A percentile compares a stretch with the other conserved stretches of the same genome.
phyloP scores from a whole-genome alignment of 2,113 vertebrate species.

The Hemicordylus capensis region DNA sequence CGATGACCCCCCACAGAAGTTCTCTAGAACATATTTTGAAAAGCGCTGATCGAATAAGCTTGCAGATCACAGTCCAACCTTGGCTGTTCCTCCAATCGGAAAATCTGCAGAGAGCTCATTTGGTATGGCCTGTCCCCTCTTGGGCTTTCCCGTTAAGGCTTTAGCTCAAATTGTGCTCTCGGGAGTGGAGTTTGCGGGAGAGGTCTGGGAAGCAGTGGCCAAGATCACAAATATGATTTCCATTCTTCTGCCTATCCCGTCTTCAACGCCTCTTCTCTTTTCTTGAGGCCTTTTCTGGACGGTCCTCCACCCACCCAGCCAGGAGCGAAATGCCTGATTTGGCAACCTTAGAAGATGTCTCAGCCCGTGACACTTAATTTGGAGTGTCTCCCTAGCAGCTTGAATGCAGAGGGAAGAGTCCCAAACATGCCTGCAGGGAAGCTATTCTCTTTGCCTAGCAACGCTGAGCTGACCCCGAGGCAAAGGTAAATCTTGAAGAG shows the following conservation, averaged over 20 bases:
- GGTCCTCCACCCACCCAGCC: background rate
- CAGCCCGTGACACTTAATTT: background rate
- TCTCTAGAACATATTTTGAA: background rate
- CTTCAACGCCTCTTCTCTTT: background rate
- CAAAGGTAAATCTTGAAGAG: slow-evolving; percentile 11
- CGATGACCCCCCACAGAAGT: too few species aligned
- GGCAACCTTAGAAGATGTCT: background rate
- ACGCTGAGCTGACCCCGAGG: background rate
- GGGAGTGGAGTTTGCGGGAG: too few species aligned
- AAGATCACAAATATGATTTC: background rate
- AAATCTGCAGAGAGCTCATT: background rate
- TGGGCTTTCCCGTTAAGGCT: too few species aligned
- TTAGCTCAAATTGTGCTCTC: too few species aligned
- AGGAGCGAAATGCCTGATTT: background rate
- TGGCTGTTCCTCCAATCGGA: background rate
- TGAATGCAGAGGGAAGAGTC: background rate
- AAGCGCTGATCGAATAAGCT: background rate
- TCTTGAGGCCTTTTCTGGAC: background rate
- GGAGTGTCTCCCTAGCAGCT: slow-evolving; percentile 9
- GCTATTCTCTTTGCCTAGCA: background rate
- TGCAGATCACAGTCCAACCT: background rate
- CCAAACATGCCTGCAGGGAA: background rate
- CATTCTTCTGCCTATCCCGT: background rate
- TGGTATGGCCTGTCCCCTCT: too few species aligned
- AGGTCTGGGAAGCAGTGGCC: background rate